Evolutionary conservation across 2,888 invertebrate species (phyloP).

Genomic region (Melanostoma mellinum): DNA sequence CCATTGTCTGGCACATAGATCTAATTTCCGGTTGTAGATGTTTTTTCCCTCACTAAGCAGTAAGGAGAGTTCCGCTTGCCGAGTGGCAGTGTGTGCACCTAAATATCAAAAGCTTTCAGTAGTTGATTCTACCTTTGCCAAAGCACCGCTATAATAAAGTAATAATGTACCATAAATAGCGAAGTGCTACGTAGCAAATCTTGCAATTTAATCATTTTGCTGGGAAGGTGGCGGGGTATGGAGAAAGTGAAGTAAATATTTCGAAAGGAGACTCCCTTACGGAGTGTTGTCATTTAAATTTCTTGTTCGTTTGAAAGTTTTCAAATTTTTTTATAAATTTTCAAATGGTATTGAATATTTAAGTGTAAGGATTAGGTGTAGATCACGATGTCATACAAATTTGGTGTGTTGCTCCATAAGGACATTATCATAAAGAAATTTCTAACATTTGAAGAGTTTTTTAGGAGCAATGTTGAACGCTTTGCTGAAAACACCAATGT

Average conservation of each 20-base stretch:
- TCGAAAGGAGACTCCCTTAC: no score
- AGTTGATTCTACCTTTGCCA: slow-evolving; percentile 1
- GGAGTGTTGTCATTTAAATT: no score
- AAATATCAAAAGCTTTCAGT: not conserved
- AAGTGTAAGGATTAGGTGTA: no score
- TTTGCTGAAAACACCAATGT: no score
- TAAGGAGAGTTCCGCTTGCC: not conserved
- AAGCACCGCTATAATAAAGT: slow-evolving; percentile 67
- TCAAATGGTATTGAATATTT: no score
- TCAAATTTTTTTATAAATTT: no score
- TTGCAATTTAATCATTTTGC: slow-evolving; percentile 68
- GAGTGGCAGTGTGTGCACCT: not conserved
- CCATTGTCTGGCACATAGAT: slow-evolving; percentile 71
- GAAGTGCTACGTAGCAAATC: slow-evolving; percentile 64
- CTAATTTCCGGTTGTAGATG: slow-evolving; percentile 55
- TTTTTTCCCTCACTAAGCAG: not conserved
- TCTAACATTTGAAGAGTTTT: no score
- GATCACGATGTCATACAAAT: no score
- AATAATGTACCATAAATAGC: slow-evolving; percentile 70
- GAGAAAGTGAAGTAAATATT: not conserved
- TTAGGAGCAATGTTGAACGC: no score
- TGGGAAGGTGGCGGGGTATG: slow-evolving; percentile 27
- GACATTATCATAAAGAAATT: no score
- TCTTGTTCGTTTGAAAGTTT: no score
- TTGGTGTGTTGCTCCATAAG: no score